Base-by-base conservation (phyloP, 1,140 invertebrate genomes). In the Chironomus tepperi region DNA sequence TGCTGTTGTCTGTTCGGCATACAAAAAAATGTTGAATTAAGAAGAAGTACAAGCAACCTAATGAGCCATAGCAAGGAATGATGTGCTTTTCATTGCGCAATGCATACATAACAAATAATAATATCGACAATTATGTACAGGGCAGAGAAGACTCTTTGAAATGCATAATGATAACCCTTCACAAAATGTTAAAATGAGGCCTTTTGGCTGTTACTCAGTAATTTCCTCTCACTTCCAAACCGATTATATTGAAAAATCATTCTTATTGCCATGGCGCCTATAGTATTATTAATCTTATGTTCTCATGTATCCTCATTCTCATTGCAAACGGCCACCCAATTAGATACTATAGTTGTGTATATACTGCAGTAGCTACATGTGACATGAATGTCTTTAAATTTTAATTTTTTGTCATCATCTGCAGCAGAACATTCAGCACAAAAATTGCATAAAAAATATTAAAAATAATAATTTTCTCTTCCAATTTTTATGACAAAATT, bases 91-190 rank as follows among this genome's bases (percentile, higher is more conserved):
- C 24, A 34, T 34, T 34, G 24, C 24, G 24, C 24, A 34, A 34
- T 34, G 24, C 24, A 34, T 34, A 34, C 24, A 34, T 34, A n/a
- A n/a, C n/a, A n/a, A n/a, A n/a, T n/a, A n/a, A n/a, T n/a, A n/a
- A n/a, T n/a, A 34, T 34, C 43, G 15, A 47, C 43, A 57, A 57
- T 57, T 57, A 57, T 57, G 12, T n/a, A 15, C 10, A 57, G 12
- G n/a, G 24, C 24, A 34, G 24, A 34, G 5, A 34, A 5, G 24
- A 34, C 2, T 34, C 24, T 34, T 34, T 34, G 47, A 57, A 57
- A 57, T 57, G 47, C 47, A 57, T 57, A 57, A 57, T 57, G 9
- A 15, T 57, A 57, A 57, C 47, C 47, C 47, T 57, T 57, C 47
- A 57, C n/a, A 34, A 34, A n/a, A 34, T 34, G 24, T 34, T 34